Percentiles rank a stretch among this genome's conserved stretches.
Conservation (phyloP, 1,140 invertebrate genomes). For the Stegodyphus mimosarum region DNA sequence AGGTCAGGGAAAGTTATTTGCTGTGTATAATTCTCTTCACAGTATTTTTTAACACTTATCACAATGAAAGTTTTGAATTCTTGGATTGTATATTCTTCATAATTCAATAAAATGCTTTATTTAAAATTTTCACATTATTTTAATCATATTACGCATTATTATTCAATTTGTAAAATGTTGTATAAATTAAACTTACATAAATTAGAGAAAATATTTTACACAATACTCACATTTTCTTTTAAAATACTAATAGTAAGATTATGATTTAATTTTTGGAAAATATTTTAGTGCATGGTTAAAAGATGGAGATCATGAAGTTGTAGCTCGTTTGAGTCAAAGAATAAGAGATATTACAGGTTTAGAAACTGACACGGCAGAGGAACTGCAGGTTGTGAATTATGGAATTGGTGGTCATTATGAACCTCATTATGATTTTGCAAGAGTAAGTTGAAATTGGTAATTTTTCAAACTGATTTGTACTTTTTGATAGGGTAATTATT, state of each 20-base stretch:
- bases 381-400: constrained; percentile 97
- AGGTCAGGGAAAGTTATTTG: no score
- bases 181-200: background rate
- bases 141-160: background rate
- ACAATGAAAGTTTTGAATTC: no score
- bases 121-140: background rate
- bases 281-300: constrained; percentile 86
- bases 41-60: no score
- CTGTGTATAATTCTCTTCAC: no score
- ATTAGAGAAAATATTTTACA: background rate
- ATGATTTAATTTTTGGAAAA: background rate
- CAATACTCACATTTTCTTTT: background rate
- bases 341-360: constrained; percentile 73
- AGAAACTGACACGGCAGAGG: constrained; percentile 88
- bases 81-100: no score
- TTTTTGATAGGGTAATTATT: no score
- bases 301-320: constrained; percentile 81
- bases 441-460: constrained; percentile 72
- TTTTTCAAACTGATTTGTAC: background rate
- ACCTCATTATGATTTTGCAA: constrained; percentile 97
- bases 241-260: background rate
- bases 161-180: background rate
- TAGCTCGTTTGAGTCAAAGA: constrained; percentile 78
- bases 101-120: no score
- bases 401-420: constrained; percentile 99